Base-by-base conservation (phyloP, 2,888 invertebrate species). In the Drosophila siamana region DNA sequence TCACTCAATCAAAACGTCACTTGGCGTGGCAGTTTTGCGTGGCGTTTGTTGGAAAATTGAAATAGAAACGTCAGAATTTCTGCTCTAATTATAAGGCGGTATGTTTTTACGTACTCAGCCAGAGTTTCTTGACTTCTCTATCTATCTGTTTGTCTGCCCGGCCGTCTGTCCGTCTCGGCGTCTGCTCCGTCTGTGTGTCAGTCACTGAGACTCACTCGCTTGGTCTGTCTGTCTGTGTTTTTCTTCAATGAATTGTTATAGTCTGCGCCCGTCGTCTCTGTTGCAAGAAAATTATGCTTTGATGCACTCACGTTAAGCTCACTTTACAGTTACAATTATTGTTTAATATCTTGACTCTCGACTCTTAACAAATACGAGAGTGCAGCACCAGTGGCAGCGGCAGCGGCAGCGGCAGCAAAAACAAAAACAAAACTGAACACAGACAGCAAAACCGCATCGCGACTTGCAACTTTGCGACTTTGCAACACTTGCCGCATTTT, bases 21-120 rank as follows among this genome's bases (percentile, higher is more conserved):
- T 89, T 79, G 84, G 79, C 80, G 82, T 86, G 84, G 89, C 85
- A 85, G 86, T 85, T 89, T 88, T 88, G 89, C 88, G 88, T 84
- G 89, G 89, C 86, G 83, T 86, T 87, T 86, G 89, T 72, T 85
- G 89, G 85, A 89, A 91, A 90, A 87, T 83, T 89, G 90, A 90
- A 91, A 91, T 91, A 89, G 90, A 91, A 91, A 91, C 92, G 91
- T 91, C 91, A 92, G 91, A 91, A 90, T 92, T 92, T 92, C 91
- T 91, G 92, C 92, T 92, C 92, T 91, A 91, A 91, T 92, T 92
- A 89, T 86, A 83, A 85, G 82, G 85, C 85, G 92, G 91, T 89
- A 92, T 92, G 86, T 90, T 84, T 50, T 54, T 85, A 76, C 77
- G 77, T 82, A 80, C 75, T 77, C 54, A 33, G 73, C 55, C 74